Evolutionary conservation across 2,797 vertebrate genomes (phyloP), one percentile per base, ranked within the genome.

Genomic region (Phyllotis vaccarum): DNA sequence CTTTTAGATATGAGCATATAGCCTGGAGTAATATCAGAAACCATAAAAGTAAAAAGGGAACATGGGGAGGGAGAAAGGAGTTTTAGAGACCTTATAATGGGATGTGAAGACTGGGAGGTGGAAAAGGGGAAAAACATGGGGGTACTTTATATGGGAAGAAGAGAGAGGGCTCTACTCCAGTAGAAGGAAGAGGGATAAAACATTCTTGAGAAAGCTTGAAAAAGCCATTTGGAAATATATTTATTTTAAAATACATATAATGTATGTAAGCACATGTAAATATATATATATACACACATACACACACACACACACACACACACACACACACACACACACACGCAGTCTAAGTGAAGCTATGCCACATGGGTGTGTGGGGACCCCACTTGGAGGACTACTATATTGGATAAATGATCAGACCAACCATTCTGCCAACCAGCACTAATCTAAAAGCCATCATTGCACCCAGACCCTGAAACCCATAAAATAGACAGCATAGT

Each of bases 351-450:
- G 27, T 19, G 9, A 64, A 64, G 29, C 46, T 66, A 66, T 34
- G 60, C 10, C 29, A 49, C 21, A 22, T 46, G 17, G 5, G 10
- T 34, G 43, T 78, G 62, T 80, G 29, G 19, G 31, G 17, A 85
- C 13, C 56, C 34, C 17, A 66, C 9, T 49, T 70, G 40, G 64
- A 43, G 21, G 49, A 37, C 22, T n/a, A 37, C 22, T n/a, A 34
- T 81, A 88, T 81, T 86, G 8, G 68, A 34, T 90, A 86, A 80
- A n/a, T 89, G 24, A 91, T 56, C 70, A 49, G 19, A 83, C 75
- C 29, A 27, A 22, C 64, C 43, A 66, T 68, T 90, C 24, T 89
- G 46, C 31, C 75, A 85, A 70, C 68, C 24, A 80, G 27, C 82
- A 14, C 6, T 91, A 74, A 85, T 56, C 52, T 40, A 66, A 89